Evolutionary conservation across 2,888 invertebrate genomes (phyloP).

Genomic region (Nowickia ferox): DNA sequence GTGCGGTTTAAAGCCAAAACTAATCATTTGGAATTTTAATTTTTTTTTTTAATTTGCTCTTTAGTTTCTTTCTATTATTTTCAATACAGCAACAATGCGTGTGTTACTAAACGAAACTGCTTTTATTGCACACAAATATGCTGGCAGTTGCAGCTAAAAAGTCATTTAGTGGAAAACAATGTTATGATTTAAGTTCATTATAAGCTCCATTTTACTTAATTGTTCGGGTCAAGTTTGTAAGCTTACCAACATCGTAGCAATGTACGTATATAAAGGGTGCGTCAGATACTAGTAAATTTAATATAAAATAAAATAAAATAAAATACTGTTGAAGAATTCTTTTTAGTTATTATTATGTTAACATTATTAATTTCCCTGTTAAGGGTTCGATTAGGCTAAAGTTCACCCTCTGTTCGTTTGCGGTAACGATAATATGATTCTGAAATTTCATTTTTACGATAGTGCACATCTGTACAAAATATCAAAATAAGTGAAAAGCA

Average conservation of each 20-base stretch:
- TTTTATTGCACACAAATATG: constrained; percentile 45
- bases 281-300: neutral
- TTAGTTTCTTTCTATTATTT: constrained; percentile 50
- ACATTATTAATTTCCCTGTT: too few species aligned
- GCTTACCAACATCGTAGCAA: neutral
- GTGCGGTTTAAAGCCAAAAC: constrained; percentile 64
- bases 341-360: too few species aligned
- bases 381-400: too few species aligned
- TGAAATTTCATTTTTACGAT: too few species aligned
- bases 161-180: constrained; percentile 65
- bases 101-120: constrained; percentile 43
- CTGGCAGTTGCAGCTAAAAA: constrained; percentile 50
- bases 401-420: too few species aligned
- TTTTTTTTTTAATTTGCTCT: constrained; percentile 18
- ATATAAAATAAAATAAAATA: too few species aligned
- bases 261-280: neutral
- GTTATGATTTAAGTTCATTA: constrained; percentile 70
- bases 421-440: too few species aligned
- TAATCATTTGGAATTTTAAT: constrained; percentile 69
- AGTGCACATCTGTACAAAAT: too few species aligned
- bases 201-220: constrained; percentile 55
- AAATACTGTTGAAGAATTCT: too few species aligned
- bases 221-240: constrained; percentile 37
- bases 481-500: too few species aligned
- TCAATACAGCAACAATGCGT: constrained; percentile 36